These are phyloP conservation scores for Ceuthmochares aereus DNA, from an alignment of 2,113 vertebrate species.

Conservation along the genomic window DNA sequence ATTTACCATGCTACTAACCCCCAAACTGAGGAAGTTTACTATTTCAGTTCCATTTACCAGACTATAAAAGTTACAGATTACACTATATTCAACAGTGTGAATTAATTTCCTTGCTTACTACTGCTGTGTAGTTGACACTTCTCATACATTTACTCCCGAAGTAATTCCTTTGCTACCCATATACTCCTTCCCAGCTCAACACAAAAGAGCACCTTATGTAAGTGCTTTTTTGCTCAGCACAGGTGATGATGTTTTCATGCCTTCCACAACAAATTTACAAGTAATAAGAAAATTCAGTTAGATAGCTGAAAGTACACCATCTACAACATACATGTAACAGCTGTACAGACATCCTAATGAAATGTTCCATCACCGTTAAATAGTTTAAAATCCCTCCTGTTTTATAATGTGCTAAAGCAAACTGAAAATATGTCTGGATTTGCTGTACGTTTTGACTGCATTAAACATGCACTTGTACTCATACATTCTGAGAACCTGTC, in stretches of 20 bases:
- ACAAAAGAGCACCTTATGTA: neutral
- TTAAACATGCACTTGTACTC: neutral
- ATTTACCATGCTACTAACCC: neutral
- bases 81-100: fast-evolving
- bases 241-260: neutral
- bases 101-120: neutral
- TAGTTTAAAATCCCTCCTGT: neutral
- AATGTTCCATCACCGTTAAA: neutral
- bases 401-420: neutral
- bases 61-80: neutral
- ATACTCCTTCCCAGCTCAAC: neutral
- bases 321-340: fast-evolving
- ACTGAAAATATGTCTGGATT: neutral
- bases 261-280: neutral
- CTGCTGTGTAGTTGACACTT: fast-evolving
- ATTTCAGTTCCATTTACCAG: neutral
- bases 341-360: neutral
- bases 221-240: neutral
- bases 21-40: neutral
- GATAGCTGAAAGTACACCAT: fast-evolving
- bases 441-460: fast-evolving
- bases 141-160: fast-evolving
- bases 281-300: neutral
- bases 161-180: neutral
- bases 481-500: fast-evolving